phyloP scores from a whole-genome alignment of 53 echinoderm and acorn worm genomes.

The Zoroaster sp. region DNA sequence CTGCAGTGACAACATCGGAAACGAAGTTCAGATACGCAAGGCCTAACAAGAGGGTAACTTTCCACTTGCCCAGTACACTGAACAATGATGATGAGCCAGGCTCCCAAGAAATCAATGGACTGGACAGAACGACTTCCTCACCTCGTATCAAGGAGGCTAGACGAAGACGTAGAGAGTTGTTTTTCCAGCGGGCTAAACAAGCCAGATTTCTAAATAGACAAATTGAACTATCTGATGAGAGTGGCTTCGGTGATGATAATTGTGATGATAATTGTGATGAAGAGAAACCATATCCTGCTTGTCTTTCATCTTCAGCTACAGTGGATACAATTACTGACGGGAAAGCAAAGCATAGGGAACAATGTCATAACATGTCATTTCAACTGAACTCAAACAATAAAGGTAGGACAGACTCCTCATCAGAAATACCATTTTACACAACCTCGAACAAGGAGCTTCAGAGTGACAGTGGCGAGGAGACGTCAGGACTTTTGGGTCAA shows the following conservation, averaged over 20 bases:
- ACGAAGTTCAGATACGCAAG: background rate
- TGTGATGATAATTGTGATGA: background rate
- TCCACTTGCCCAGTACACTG: background rate
- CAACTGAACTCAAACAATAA: background rate
- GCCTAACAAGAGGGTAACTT: background rate
- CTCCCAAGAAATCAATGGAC: background rate
- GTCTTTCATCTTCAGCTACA: background rate
- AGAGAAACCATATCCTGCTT: background rate
- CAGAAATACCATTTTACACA: background rate
- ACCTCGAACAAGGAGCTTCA: background rate
- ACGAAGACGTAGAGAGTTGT: background rate
- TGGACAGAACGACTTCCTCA: background rate
- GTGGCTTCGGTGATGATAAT: background rate
- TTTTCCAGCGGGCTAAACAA: background rate
- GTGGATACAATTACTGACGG: background rate
- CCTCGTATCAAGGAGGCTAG: background rate
- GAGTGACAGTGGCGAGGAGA: background rate
- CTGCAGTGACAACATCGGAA: background rate
- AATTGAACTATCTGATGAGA: background rate
- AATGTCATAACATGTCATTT: no score
- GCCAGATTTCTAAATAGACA: conserved; percentile 3
- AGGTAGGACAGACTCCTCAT: background rate
- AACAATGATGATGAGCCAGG: background rate
- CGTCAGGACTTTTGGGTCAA: no score
- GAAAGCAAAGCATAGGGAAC: background rate